Base-by-base conservation (phyloP, 2,113 vertebrate species). In the Struthio camelus region DNA sequence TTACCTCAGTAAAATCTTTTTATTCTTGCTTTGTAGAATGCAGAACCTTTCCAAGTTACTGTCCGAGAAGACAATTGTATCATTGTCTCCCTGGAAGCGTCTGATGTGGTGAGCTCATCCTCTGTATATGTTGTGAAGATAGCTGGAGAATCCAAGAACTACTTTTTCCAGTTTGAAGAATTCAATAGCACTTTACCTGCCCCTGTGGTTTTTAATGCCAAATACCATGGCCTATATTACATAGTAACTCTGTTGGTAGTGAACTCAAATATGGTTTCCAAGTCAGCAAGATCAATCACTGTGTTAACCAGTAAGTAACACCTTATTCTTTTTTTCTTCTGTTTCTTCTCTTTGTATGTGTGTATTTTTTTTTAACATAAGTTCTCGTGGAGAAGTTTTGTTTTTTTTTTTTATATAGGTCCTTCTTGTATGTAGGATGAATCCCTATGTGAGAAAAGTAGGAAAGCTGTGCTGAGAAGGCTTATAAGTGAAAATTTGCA, bases 151-250 rank as follows among this genome's bases (percentile, higher is more conserved):
- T 98, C 99, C 20, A 98, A 98, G 80, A 98, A 97, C 62, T 98
- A 98, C 93, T 98, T 99, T 90, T 98, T 99, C 30, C 98, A 98
- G 93, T 99, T 99, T 2, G 95, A 98, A 66, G 98, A 99, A 90
- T 96, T 93, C 96, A 98, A 98, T 83, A 96, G 97, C 92, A 97
- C 98, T 81, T 96, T 98, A 92, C 98, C 98, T 50, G 94, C 97
- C 56, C 98, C 98, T 16, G 91, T 99, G 91, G 85, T 98, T 38
- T 99, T 99, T 91, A 99, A 99, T 97, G 97, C 99, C 79, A 98
- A 97, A 53, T 98, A 99, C 81, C 99, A 99, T 24, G 99, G 99
- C 18, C 98, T 99, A 7, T 98, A 99, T 96, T 99, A 99, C 97
- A 98, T 98, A 17, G 98, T 99, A 87, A 98, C 98, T 38, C 98